Evolutionary conservation across 2,113 vertebrate species (phyloP), one percentile per base, ranked within the genome.

Genomic region (Nansenia antarctica): DNA sequence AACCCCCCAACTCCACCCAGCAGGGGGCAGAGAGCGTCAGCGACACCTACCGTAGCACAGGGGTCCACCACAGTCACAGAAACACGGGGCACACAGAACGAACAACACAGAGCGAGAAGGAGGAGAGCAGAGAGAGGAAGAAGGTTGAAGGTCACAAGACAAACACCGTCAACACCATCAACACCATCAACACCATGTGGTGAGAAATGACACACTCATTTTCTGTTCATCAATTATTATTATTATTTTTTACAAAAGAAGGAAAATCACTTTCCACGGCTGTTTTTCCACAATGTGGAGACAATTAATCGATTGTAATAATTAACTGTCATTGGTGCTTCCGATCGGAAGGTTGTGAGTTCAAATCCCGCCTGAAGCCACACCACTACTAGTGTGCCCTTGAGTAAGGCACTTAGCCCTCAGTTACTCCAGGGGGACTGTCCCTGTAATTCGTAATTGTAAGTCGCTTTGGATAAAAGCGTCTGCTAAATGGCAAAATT

Each of bases 1-100:
- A 87, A 82, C 82, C 82, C 87, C 67, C 53, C n/a, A 3, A 69
- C 80, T 76, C 70, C 29, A 69, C 75, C 73, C 74, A 18, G 34
- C 69, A 29, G 70, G 59, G 80, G 81, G 79, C 80, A 80, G 86
- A 87, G 88, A 83, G 83, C 77, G 58, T 82, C 82, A 73, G 78
- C 80, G 81, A 81, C 89, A 93, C 92, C 92, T 93, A 93, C 92
- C 92, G 91, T 93, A 70, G 70, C 82, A 75, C 87, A 82, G 76
- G 87, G 78, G 80, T 90, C 89, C 90, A 87, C 84, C 88, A 90
- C 82, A 87, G 89, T 91, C 87, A 90, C 70, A 88, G 87, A 87
- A 87, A 91, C 86, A 92, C 66, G 87, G 79, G 79, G 86, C 87
- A 88, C 86, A 90, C 82, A 89, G 82, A 90, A 88, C 82, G 88